Conservation (phyloP, 2,888 invertebrate species). For the Actias luna region DNA sequence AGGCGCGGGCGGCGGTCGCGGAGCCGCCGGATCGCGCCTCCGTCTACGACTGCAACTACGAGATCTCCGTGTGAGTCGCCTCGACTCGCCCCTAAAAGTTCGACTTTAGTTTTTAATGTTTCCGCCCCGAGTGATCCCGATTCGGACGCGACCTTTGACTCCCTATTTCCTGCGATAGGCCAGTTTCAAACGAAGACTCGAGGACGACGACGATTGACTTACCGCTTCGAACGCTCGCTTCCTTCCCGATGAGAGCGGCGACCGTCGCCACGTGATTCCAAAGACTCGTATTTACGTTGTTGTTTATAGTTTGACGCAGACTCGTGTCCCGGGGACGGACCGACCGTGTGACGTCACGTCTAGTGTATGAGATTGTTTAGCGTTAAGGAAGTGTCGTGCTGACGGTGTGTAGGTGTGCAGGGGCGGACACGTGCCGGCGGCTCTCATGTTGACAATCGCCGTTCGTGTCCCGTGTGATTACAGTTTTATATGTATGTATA, state of each 20-base stretch:
- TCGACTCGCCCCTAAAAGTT: not conserved
- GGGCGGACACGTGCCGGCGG: not conserved
- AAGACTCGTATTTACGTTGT: conserved; percentile 5
- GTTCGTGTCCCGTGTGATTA: conserved; percentile 11
- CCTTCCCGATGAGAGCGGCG: not conserved
- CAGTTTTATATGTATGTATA: conserved; percentile 68
- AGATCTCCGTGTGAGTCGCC: conserved; percentile 92
- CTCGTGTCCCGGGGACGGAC: not conserved
- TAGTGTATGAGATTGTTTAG: not conserved
- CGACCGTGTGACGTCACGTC: not conserved
- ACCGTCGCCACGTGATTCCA: conserved; percentile 3
- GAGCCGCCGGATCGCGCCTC: conserved; percentile 90
- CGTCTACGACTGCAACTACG: conserved; percentile 97
- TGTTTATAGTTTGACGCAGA: not conserved
- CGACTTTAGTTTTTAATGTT: conserved; percentile 7
- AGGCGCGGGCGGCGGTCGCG: conserved; percentile 84
- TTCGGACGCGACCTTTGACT: conserved; percentile 22
- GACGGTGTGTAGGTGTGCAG: conserved; percentile 10
- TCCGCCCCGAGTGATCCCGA: conserved; percentile 15
- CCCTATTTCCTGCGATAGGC: conserved; percentile 17
- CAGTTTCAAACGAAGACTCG: conserved; percentile 9
- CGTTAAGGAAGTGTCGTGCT: not conserved
- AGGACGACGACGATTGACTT: not conserved
- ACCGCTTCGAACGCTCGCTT: not conserved
- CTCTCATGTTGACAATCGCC: not conserved